A percentile compares a stretch with the other conserved stretches of the same genome.
These are phyloP conservation scores for Dufourea novaeangliae DNA, from an alignment of 1,140 invertebrate genomes.

Conservation along the genomic window DNA sequence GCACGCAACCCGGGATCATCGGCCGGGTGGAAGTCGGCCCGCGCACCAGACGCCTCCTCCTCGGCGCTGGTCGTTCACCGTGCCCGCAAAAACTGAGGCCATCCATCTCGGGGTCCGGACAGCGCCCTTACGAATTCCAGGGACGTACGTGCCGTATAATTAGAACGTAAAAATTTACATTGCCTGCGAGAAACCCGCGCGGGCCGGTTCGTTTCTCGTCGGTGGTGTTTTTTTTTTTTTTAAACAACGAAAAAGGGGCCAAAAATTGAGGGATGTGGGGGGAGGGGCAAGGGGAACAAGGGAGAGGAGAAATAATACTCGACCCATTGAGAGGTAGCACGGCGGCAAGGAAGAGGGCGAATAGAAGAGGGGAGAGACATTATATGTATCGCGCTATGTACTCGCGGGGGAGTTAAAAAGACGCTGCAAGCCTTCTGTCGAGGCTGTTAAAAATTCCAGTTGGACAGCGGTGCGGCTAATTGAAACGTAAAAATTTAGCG, in stretches of 20 bases:
- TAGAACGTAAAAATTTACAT: conserved; percentile 77
- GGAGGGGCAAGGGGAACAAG: conserved; percentile 8
- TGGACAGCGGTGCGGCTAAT: conserved; percentile 59
- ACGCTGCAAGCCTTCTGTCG: neutral
- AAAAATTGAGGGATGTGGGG: neutral
- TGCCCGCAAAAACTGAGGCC: conserved; percentile 69
- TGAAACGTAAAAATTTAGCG: conserved; percentile 74
- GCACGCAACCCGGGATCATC: conserved; percentile 55
- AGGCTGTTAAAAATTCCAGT: conserved; percentile 25
- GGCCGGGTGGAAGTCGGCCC: conserved; percentile 53
- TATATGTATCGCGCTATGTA: too few species aligned
- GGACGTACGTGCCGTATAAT: conserved; percentile 75
- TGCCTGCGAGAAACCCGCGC: conserved; percentile 58
- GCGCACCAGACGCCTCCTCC: conserved; percentile 57
- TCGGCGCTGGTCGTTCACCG: conserved; percentile 66
- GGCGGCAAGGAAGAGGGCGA: neutral
- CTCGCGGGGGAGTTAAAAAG: neutral
- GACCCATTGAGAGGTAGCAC: neutral
- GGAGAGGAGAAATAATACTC: conserved; percentile 39
- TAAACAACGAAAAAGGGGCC: neutral
- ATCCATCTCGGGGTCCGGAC: conserved; percentile 69
- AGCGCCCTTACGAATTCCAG: conserved; percentile 75
- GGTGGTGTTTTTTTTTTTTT: conserved; percentile 5
- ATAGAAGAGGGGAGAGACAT: too few species aligned
- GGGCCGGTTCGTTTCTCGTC: conserved; percentile 19